Conservation (phyloP, 2,113 vertebrate species). For the Mugil cephalus region DNA sequence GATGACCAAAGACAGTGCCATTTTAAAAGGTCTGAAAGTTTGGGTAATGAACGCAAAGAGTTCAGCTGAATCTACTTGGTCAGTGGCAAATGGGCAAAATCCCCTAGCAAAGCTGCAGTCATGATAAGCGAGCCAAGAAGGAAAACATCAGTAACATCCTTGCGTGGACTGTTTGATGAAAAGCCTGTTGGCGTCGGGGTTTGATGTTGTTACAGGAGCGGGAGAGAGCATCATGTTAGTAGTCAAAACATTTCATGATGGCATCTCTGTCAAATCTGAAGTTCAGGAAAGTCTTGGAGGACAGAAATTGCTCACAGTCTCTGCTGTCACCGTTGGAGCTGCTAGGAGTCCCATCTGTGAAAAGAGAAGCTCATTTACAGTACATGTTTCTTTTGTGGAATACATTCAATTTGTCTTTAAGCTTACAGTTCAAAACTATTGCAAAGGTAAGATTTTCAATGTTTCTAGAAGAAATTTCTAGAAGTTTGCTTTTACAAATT, state of each 20-base stretch:
- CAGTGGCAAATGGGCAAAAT: neutral
- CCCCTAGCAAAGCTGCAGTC: neutral
- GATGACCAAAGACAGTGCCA: neutral
- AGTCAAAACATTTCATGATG: constrained; percentile 96
- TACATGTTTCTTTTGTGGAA: neutral
- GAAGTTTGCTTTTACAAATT: no score
- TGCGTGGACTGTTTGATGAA: constrained; percentile 1
- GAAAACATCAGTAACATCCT: constrained; percentile 39
- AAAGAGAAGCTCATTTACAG: neutral
- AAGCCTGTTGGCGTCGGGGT: constrained; percentile 37
- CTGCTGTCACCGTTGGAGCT: constrained; percentile 84
- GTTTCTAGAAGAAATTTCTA: no score
- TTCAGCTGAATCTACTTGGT: neutral
- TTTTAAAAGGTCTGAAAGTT: neutral
- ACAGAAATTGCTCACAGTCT: constrained; percentile 84
- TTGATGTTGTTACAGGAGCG: constrained; percentile 68
- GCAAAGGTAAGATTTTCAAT: neutral
- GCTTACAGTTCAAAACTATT: neutral
- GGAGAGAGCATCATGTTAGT: constrained; percentile 76
- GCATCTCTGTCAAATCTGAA: constrained; percentile 95
- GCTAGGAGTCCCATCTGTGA: constrained; percentile 73
- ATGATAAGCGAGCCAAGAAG: constrained; percentile 13
- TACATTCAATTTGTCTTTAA: neutral
- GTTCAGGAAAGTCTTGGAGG: constrained; percentile 92
- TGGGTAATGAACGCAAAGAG: neutral